Evolutionary conservation across 2,888 invertebrate species (phyloP).

Genomic region (Rhabditoides inermis): DNA sequence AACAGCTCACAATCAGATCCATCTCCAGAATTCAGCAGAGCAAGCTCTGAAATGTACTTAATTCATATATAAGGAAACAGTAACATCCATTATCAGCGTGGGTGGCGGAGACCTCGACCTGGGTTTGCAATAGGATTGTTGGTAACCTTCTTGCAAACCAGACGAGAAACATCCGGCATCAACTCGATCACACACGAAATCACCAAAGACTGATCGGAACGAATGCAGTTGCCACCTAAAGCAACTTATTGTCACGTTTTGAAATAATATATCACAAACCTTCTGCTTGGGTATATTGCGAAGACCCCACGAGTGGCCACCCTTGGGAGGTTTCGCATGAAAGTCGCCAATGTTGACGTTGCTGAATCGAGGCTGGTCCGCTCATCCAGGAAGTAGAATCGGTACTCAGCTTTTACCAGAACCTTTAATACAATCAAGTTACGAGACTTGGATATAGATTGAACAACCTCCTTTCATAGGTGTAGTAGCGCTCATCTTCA

Average conservation of each 20-base stretch:
- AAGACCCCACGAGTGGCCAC: slow-evolving; percentile 52
- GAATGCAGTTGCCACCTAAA: slow-evolving; percentile 45
- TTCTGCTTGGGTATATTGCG: slow-evolving; percentile 50
- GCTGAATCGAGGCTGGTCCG: slow-evolving; percentile 41
- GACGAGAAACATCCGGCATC: slow-evolving; percentile 42
- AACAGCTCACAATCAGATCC: slow-evolving; percentile 41
- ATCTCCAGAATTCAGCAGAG: slow-evolving; percentile 32
- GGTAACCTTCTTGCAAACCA: slow-evolving; percentile 23
- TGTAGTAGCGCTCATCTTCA: slow-evolving; percentile 51
- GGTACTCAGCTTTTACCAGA: slow-evolving; percentile 51
- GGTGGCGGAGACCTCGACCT: slow-evolving; percentile 3
- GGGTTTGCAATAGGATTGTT: no score
- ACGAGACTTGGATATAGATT: no score
- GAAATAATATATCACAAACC: no score
- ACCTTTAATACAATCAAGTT: slow-evolving; percentile 30
- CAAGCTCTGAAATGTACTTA: slow-evolving; percentile 16
- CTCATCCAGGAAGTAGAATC: slow-evolving; percentile 51
- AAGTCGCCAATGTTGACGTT: slow-evolving; percentile 53
- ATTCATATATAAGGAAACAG: not conserved
- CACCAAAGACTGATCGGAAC: slow-evolving; percentile 46
- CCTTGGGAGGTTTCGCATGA: slow-evolving; percentile 52
- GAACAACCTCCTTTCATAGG: slow-evolving; percentile 38
- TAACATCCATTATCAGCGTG: slow-evolving; percentile 6
- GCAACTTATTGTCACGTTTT: no score
- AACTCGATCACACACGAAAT: slow-evolving; percentile 51